Conservation (phyloP, 1,140 invertebrate genomes). For the Brachionus angularis region DNA sequence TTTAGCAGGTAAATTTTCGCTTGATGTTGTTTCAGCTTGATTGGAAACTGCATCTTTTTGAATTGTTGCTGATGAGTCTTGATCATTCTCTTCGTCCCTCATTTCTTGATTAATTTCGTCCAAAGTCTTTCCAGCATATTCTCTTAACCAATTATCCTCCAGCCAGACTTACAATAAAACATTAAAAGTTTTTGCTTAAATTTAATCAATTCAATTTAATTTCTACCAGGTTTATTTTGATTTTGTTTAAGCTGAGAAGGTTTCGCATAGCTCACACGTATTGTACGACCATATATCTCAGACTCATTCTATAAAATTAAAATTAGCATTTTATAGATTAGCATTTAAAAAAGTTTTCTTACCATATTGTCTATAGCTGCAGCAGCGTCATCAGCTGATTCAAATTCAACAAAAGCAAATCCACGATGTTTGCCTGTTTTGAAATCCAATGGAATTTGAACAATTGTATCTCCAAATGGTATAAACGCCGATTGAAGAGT, state of each 20-base stretch:
- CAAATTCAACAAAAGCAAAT: slow-evolving; percentile 97
- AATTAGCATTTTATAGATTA: background rate
- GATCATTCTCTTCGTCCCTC: slow-evolving; percentile 51
- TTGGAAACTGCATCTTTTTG: background rate
- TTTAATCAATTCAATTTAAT: background rate
- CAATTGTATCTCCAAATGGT: slow-evolving; percentile 86
- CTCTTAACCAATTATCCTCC: slow-evolving; percentile 90
- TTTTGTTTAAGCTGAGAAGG: slow-evolving; percentile 59
- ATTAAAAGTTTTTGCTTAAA: slow-evolving; percentile 42
- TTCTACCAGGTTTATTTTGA: slow-evolving; percentile 10
- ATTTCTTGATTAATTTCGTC: slow-evolving; percentile 54
- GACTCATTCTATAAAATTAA: slow-evolving; percentile 76
- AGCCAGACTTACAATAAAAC: slow-evolving; percentile 72
- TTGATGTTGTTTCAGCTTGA: no score
- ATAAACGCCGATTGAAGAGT: slow-evolving; percentile 91
- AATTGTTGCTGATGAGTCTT: background rate
- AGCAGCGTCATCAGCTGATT: slow-evolving; percentile 76
- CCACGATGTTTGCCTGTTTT: slow-evolving; percentile 86
- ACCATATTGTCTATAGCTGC: slow-evolving; percentile 99
- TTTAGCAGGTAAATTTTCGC: slow-evolving; percentile 19
- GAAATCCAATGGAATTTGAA: slow-evolving; percentile 95
- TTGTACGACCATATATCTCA: slow-evolving; percentile 91
- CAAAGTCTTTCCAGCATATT: slow-evolving; percentile 85
- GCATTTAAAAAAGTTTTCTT: slow-evolving; percentile 48
- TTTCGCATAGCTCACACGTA: slow-evolving; percentile 92